Base-by-base conservation (phyloP, 2,113 vertebrate genomes). In the Melanotaenia duboulayi region DNA sequence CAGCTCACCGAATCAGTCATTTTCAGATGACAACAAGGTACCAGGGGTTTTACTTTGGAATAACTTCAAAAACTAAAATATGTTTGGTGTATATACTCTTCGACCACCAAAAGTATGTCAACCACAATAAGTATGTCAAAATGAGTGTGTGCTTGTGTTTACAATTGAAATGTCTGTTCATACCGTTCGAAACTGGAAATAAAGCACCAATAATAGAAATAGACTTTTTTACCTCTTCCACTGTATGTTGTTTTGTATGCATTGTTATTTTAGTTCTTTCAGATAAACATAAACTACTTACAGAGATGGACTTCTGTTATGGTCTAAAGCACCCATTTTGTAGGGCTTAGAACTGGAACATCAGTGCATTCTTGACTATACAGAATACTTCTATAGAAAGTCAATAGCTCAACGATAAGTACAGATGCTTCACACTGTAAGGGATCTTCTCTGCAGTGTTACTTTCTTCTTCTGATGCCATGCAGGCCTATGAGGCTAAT, bases 401-500 rank as follows among this genome's bases (percentile, higher is more conserved):
- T 25, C 0, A 56, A 76, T 65, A 49, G 49, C 42, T 55, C 16
- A 0, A 48, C 46, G 57, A 64, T 40, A 28, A 32, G 76, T 54
- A 52, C 19, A 56, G 57, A 23, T 32, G 37, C 57, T 59, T 4
- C 5, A n/a, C 24, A 65, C 55, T 46, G 46, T 40, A 51, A 40
- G 67, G 54, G 48, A 20, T 73, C 74, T 66, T 56, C 68, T 73
- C 60, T 61, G 58, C 78, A 64, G 63, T 66, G 65, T 72, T 84
- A 32, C 28, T 73, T 72, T 73, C 25, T 60, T 54, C 66, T 78
- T 65, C 35, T 65, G 82, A 57, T 71, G 55, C 52, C 67, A 40
- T 2, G 25, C 40, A n/a, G 44, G 24, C 67, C 56, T 74, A 28
- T n/a, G 65, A 78, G 66, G 56, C 81, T 70, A 67, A 74, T 65